Evolutionary conservation across 2,113 vertebrate species (phyloP), one percentile per base, ranked within the genome.

Genomic region (Nyctereutes procyonoides): DNA sequence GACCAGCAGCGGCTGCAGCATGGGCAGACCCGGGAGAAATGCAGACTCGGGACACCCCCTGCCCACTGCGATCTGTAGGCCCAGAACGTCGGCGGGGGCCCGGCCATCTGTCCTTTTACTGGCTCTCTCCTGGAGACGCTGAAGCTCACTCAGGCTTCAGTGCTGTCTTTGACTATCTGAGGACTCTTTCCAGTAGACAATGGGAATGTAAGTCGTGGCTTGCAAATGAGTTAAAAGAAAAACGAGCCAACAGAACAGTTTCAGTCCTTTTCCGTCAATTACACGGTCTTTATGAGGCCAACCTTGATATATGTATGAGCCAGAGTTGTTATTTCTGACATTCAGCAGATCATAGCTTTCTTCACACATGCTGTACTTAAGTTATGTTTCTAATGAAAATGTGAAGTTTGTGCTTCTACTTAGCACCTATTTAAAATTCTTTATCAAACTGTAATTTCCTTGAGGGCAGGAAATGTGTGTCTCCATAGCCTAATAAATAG

Each of bases 361-460:
- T 93, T 96, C 89, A 92, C 28, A 28, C 83, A 65, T 82, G 63
- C 55, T 56, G 5, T 38, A 55, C 53, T 81, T 73, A 88, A 30
- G 38, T 77, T 96, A 96, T 80, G 60, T 82, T 95, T 96, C 95
- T 88, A 95, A 96, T 94, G 89, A 93, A 96, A 96, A 85, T 81
- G 76, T 90, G 85, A 73, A 73, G 79, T 79, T 96, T 98, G 87
- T 92, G 88, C 79, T 97, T 97, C 93, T 95, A 92, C 77, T 96
- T 96, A 96, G 90, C 84, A 98, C 65, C 81, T 97, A 92, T 95
- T 96, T 95, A 93, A 97, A 97, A 82, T 95, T 96, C 85, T 74
- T 97, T 94, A 97, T 96, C 87, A 97, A 94, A 98, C 55, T 94
- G 60, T 85, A 79, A 93, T 96, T 96, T 98, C 93, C 96, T 96